Conservation (phyloP, 2,888 invertebrate species). For the Pharmacophagus antenor region DNA sequence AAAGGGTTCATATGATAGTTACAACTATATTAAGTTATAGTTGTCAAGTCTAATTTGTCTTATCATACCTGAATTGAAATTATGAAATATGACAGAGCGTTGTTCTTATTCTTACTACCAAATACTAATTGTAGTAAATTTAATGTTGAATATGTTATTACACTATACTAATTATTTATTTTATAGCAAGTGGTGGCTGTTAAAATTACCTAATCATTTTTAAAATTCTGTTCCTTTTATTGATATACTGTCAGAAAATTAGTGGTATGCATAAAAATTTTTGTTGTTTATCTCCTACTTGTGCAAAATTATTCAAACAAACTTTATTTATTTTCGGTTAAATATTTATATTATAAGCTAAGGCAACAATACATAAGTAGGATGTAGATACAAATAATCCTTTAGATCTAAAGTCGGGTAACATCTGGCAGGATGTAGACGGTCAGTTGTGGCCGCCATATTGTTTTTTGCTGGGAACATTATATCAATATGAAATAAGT, state of each 20-base stretch:
- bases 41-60: neutral
- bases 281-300: too few species aligned
- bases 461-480: slow-evolving; percentile 34
- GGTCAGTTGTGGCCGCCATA: slow-evolving; percentile 37
- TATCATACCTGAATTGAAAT: neutral
- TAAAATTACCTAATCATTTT: too few species aligned
- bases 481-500: slow-evolving; percentile 19
- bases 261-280: too few species aligned
- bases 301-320: too few species aligned
- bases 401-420: slow-evolving; percentile 18
- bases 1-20: too few species aligned
- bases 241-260: too few species aligned
- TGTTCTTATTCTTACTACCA: neutral
- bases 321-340: neutral
- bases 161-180: too few species aligned
- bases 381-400: slow-evolving; percentile 13
- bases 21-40: neutral
- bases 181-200: too few species aligned
- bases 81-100: too few species aligned
- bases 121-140: neutral
- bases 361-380: slow-evolving; percentile 14
- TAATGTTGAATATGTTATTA: neutral
- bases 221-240: too few species aligned
- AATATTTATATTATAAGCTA: slow-evolving; percentile 2
- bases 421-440: slow-evolving; percentile 38